phyloP scores from a whole-genome alignment of 2,113 vertebrate genomes.

The Platichthys stellatus region DNA sequence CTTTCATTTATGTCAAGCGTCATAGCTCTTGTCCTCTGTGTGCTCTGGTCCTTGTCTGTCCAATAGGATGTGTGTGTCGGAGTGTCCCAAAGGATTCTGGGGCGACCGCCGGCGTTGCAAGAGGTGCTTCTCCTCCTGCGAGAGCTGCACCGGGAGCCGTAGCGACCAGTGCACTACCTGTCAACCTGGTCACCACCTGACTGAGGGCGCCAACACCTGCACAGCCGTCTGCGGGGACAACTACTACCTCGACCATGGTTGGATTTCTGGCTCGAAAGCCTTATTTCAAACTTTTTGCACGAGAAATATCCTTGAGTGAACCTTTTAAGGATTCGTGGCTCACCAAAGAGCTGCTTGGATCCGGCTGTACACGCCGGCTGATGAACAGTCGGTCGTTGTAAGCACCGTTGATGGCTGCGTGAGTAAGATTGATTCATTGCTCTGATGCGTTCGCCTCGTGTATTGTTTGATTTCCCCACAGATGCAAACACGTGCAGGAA shows the following conservation, averaged over 20 bases:
- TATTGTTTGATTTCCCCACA: constrained; percentile 75
- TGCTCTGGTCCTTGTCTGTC: constrained; percentile 29
- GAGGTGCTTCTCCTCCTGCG: constrained; percentile 90
- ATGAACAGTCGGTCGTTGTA: constrained; percentile 53
- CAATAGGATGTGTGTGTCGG: constrained; percentile 88
- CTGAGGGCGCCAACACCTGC: constrained; percentile 88
- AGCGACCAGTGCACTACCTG: constrained; percentile 92
- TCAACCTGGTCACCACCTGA: constrained; percentile 88
- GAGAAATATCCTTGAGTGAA: neutral
- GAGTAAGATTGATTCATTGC: constrained; percentile 60
- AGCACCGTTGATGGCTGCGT: constrained; percentile 39
- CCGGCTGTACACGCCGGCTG: constrained; percentile 21
- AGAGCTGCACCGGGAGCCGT: constrained; percentile 90
- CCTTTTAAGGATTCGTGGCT: neutral
- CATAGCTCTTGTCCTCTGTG: neutral
- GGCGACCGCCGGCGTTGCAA: constrained; percentile 92
- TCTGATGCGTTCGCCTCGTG: constrained; percentile 41
- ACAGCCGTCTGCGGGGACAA: constrained; percentile 86
- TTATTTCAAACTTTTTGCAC: neutral
- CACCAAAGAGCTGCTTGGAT: constrained; percentile 19
- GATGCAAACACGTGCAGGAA: constrained; percentile 90
- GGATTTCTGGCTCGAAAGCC: constrained; percentile 46
- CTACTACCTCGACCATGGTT: constrained; percentile 90
- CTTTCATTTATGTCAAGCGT: no score
- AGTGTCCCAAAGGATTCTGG: constrained; percentile 91